These are phyloP conservation scores for Toxotes lorentzi DNA, from an alignment of 2,797 vertebrate species.

Conservation along the genomic window DNA sequence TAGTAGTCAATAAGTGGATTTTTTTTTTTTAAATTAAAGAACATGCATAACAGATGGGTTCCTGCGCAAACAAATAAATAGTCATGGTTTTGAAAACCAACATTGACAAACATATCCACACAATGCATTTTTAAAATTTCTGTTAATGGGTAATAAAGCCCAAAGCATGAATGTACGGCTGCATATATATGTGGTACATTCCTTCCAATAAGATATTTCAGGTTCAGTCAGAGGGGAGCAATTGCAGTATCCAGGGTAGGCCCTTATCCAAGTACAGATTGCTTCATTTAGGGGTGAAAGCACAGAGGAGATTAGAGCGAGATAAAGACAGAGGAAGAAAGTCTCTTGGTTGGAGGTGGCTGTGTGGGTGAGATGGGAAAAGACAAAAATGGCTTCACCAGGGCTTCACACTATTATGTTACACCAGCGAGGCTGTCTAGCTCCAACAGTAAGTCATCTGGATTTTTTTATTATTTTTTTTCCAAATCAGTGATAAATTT, in stretches of 20 bases:
- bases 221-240: conserved; percentile 49
- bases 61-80: background rate
- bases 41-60: background rate
- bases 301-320: conserved; percentile 49
- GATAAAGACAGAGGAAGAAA: conserved; percentile 47
- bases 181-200: background rate
- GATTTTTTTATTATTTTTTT: background rate
- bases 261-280: conserved; percentile 51
- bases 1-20: background rate
- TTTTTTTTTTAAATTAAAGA: background rate
- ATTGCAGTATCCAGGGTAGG: conserved; percentile 46
- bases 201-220: conserved; percentile 37
- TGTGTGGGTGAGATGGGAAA: conserved; percentile 32
- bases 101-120: background rate
- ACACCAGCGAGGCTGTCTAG: background rate
- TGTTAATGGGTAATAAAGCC: conserved; percentile 3
- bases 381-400: conserved; percentile 22
- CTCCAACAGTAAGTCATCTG: background rate
- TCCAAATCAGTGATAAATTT: conserved; percentile 1
- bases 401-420: background rate
- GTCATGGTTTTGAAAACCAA: background rate
- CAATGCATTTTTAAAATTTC: background rate
- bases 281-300: conserved; percentile 62
- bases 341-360: conserved; percentile 29
- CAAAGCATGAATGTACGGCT: conserved; percentile 12